Percentiles rank a stretch among this genome's conserved stretches.
These are phyloP conservation scores for Ictidomys tridecemlineatus DNA, from an alignment of 2,113 vertebrate species.

Conservation along the genomic window DNA sequence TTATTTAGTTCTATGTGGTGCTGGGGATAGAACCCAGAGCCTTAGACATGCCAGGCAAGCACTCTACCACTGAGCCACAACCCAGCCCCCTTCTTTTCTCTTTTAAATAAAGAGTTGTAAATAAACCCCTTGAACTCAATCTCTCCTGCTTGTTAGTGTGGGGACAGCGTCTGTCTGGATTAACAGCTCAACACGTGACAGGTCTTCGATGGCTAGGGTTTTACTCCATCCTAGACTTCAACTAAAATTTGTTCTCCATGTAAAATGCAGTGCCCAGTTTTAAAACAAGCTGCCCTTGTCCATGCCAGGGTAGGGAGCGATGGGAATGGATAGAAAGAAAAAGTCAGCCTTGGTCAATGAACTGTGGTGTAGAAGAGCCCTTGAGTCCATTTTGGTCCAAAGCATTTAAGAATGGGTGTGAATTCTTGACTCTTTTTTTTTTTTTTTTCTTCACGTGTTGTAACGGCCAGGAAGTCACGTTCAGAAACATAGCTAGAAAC, in stretches of 20 bases:
- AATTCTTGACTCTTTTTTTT: too few species aligned
- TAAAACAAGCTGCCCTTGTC: neutral
- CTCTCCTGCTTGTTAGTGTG: constrained; percentile 68
- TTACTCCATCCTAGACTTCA: constrained; percentile 56
- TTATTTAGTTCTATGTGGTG: too few species aligned
- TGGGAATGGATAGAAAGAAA: fast-evolving
- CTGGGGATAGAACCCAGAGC: too few species aligned
- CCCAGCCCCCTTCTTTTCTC: neutral
- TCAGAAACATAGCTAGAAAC: too few species aligned
- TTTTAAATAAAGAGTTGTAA: constrained; percentile 23
- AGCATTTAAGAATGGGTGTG: too few species aligned
- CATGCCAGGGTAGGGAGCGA: neutral
- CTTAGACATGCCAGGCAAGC: too few species aligned
- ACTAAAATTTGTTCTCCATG: fast-evolving
- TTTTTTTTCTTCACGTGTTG: too few species aligned
- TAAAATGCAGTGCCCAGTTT: neutral
- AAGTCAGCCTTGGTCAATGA: neutral
- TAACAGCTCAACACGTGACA: constrained; percentile 62
- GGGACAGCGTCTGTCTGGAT: constrained; percentile 50
- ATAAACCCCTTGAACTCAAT: constrained; percentile 60
- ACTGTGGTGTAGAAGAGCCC: too few species aligned
- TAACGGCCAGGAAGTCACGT: too few species aligned
- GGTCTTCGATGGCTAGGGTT: neutral
- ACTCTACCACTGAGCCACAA: too few species aligned
- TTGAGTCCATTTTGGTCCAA: too few species aligned